Base-by-base conservation (phyloP, 1,140 invertebrate genomes). In the Drosophila tani region DNA sequence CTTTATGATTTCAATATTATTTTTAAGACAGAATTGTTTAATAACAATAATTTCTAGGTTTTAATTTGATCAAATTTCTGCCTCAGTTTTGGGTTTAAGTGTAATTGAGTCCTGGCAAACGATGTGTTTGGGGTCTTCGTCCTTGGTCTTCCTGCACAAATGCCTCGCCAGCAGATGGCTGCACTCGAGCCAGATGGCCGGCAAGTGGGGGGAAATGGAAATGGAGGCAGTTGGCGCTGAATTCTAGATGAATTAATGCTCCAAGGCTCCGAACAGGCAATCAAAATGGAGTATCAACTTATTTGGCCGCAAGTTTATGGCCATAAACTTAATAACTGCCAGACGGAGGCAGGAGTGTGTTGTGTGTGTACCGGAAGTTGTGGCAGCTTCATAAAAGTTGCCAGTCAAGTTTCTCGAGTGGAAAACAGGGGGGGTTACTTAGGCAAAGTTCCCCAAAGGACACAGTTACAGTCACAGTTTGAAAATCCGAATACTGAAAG, bases 251-350 rank as follows among this genome's bases (percentile, higher is more conserved):
- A 43, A 59, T 43, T 59, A 49, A 59, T 14, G 38, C 46, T 51
- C 38, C 11, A 41, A 67, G 64, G 6, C 21, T 46, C 12, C 40
- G 38, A 24, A 47, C 71, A 74, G 59, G 80, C 83, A 87, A 86
- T 87, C 81, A 88, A 88, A 88, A 81, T 57, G 68, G 68, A 67
- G 65, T 49, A 77, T 81, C 59, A 83, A 87, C 76, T 81, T 83
- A 74, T 80, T 83, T 79, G 76, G 60, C 71, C 71, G 57, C 71
- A 80, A 83, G 67, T 82, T 76, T 79, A 77, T 82, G 83, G 75
- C 59, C 67, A 65, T 69, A 82, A 86, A 86, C 83, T 87, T 74
- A 86, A 88, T 81, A 87, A 88, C 80, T 80, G 68, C 46, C 76
- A 69, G 66, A 51, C 50, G 51, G n/a, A 15, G 46, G 40, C 27